Evolutionary conservation across 2,888 invertebrate species (phyloP).

Genomic region (Camponotus fellah): DNA sequence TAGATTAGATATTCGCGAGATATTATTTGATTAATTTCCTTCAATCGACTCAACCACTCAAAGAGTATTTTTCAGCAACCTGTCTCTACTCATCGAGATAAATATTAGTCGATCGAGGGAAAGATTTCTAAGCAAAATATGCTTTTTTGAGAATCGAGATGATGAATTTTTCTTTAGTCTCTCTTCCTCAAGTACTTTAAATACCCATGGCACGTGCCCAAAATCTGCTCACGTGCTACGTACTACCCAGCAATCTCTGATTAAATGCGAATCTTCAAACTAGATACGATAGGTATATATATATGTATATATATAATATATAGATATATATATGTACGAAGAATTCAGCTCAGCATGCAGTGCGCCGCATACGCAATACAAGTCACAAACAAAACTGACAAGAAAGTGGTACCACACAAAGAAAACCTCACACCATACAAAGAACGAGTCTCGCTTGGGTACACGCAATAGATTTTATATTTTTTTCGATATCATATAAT

Average conservation of each 20-base stretch:
- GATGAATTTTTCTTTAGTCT: conserved; percentile 14
- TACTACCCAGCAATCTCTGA: conserved; percentile 72
- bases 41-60: neutral
- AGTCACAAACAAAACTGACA: conserved; percentile 80
- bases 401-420: conserved; percentile 80
- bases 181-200: conserved; percentile 41
- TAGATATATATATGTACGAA: conserved; percentile 65
- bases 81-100: neutral
- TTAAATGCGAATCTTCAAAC: conserved; percentile 70
- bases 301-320: conserved; percentile 46
- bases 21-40: neutral
- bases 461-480: conserved; percentile 5
- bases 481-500: neutral
- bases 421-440: conserved; percentile 76
- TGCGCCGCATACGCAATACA: conserved; percentile 81
- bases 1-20: neutral
- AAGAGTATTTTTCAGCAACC: neutral
- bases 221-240: conserved; percentile 63
- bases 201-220: conserved; percentile 59
- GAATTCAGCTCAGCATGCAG: conserved; percentile 80
- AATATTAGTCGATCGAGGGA: conserved; percentile 7
- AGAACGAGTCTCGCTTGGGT: conserved; percentile 55
- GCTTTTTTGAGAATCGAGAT: neutral
- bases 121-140: conserved; percentile 19
- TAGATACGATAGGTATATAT: conserved; percentile 57